Conservation (phyloP, 1,140 invertebrate species). For the Aplysia californica region DNA sequence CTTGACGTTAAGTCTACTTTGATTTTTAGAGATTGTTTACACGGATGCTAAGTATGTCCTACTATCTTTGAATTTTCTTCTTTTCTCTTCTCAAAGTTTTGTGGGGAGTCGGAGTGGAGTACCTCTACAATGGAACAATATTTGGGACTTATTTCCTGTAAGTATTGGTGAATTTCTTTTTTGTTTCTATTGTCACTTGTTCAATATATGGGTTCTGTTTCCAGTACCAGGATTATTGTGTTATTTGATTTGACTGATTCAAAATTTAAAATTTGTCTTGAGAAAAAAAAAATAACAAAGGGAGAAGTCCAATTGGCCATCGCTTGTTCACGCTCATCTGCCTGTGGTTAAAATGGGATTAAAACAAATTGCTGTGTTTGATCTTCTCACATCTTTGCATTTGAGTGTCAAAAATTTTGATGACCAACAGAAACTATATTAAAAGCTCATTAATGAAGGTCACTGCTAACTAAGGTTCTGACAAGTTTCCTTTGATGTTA, state of each 20-base stretch:
- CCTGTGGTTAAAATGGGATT: background rate
- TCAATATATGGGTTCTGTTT: background rate
- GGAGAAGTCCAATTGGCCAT: too few relatives aligned
- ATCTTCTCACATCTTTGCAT: too few relatives aligned
- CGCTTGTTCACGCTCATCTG: too few relatives aligned
- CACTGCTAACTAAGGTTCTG: background rate
- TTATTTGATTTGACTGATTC: background rate
- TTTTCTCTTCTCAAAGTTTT: conserved; percentile 22
- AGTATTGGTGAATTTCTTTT: background rate
- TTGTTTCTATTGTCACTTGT: background rate
- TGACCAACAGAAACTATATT: too few relatives aligned
- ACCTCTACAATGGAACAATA: conserved; percentile 10
- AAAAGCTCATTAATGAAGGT: too few relatives aligned
- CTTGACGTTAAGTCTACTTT: too few relatives aligned
- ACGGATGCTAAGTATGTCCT: too few relatives aligned
- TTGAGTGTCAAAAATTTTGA: too few relatives aligned
- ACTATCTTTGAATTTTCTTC: background rate
- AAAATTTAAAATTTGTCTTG: background rate
- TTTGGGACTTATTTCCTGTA: conserved; percentile 28
- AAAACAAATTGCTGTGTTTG: background rate
- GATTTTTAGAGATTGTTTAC: too few relatives aligned
- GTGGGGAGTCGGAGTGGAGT: conserved; percentile 27
- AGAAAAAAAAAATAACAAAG: background rate
- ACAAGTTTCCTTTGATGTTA: background rate
- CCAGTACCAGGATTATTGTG: background rate